phyloP scores from a whole-genome alignment of 1,140 invertebrate species.

The Ostrea denselamellosa region DNA sequence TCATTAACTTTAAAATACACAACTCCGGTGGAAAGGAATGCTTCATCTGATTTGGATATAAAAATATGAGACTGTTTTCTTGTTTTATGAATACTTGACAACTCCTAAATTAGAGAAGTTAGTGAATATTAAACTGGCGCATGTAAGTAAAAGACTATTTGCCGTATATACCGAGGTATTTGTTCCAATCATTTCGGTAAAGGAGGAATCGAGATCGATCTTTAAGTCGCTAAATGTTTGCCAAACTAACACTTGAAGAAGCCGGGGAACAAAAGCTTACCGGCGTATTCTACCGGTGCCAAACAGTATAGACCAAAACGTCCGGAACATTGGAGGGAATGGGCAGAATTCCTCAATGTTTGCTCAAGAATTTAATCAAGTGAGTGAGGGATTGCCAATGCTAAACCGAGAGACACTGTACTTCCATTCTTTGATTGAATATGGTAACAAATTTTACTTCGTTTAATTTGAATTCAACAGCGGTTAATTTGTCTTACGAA shows the following conservation, averaged over 20 bases:
- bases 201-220: constrained; percentile 36
- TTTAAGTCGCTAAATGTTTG: constrained; percentile 38
- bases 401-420: not conserved
- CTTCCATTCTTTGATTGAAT: constrained; percentile 44
- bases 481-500: constrained; percentile 46
- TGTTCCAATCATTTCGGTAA: constrained; percentile 14
- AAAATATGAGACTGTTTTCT: not conserved
- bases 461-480: constrained; percentile 40
- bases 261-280: not conserved
- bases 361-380: constrained; percentile 30
- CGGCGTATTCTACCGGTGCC: constrained; percentile 16
- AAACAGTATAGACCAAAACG: constrained; percentile 1
- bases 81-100: not conserved
- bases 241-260: constrained; percentile 41
- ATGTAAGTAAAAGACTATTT: constrained; percentile 30
- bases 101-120: not conserved
- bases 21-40: not conserved
- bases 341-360: constrained; percentile 33
- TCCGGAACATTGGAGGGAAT: constrained; percentile 31
- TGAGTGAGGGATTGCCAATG: constrained; percentile 32
- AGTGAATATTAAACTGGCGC: not conserved
- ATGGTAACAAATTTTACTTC: constrained; percentile 52
- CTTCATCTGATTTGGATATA: not conserved
- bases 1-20: not conserved
- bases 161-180: not conserved